Evolutionary conservation across 2,113 vertebrate species (phyloP).

Genomic region (Xiphias gladius): DNA sequence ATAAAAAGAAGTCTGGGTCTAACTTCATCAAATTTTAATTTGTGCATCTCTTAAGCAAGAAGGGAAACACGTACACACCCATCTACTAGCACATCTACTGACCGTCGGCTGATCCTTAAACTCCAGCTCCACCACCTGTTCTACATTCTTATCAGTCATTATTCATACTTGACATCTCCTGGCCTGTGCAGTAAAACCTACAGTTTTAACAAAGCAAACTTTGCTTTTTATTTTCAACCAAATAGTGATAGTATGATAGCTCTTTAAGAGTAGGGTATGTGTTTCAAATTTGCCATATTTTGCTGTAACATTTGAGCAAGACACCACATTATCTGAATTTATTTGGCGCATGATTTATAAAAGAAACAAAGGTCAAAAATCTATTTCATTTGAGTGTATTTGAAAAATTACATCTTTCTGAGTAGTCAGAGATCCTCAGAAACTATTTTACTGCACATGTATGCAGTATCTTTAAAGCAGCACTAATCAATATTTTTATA

Average conservation of each 20-base stretch:
- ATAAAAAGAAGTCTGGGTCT: not conserved
- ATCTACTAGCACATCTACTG: slow-evolving; percentile 14
- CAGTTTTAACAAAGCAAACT: not conserved
- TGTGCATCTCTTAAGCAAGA: slow-evolving; percentile 1
- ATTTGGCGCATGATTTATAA: not conserved
- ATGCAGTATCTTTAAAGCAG: too few relatives aligned
- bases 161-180: slow-evolving; percentile 21
- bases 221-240: not conserved
- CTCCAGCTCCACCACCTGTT: slow-evolving; percentile 31
- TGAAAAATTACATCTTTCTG: not conserved
- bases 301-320: not conserved
- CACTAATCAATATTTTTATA: not conserved
- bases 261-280: not conserved
- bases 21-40: slow-evolving; percentile 7
- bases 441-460: not conserved
- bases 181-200: not conserved
- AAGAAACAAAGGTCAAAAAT: not conserved
- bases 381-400: not conserved
- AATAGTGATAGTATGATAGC: not conserved
- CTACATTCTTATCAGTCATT: slow-evolving; percentile 24
- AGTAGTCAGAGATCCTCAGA: not conserved
- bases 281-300: not conserved
- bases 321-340: not conserved
- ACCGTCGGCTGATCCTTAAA: not conserved
- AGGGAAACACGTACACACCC: slow-evolving; percentile 6